Base-by-base conservation (phyloP, 2,797 vertebrate species). In the Columba guinea region DNA sequence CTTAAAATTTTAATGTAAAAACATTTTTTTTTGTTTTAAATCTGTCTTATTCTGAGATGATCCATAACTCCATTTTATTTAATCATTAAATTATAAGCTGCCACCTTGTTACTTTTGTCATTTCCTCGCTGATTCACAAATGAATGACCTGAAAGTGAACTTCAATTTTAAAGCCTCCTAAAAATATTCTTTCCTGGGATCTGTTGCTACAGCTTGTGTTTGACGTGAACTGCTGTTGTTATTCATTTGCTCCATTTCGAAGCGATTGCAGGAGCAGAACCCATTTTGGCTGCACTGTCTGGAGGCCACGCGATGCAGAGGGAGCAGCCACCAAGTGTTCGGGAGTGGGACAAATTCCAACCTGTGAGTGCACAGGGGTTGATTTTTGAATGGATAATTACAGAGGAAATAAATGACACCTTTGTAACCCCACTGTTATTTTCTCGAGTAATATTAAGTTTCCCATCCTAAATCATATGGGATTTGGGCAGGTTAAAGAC, bases 41-140 rank as follows among this genome's bases (percentile, higher is more conserved):
- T 70, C 55, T 67, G 19, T 44, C 58, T 83, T 74, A 46, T 65
- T 92, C 65, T 91, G 81, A 80, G 65, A 71, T 86, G 65, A 78
- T 67, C 82, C 65, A 14, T 77, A 90, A 80, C 34, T 92, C 63
- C 1, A 0, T 75, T 96, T 93, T 84, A 88, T 63, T 83, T 69
- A 81, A 73, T 92, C 73, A 81, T 65, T 92, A 90, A 93, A 92
- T 94, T 89, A 84, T n/a, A 88, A 84, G 79, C 27, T 76, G 39
- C 27, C 64, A 69, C 83, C 55, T 88, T 73, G n/a, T 85, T 87
- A 67, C 79, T 95, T 91, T 73, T 86, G 55, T 68, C 16, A 52
- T 63, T 94, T 96, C 70, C 44, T 84, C 1, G 0, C 55, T 49
- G 55, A 91, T 60, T 69, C 39, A 35, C 55, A 70, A 87, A 67